Percentiles rank a stretch among this genome's conserved stretches.
phyloP scores from a whole-genome alignment of 2,888 invertebrate species.

The Amiota communis region DNA sequence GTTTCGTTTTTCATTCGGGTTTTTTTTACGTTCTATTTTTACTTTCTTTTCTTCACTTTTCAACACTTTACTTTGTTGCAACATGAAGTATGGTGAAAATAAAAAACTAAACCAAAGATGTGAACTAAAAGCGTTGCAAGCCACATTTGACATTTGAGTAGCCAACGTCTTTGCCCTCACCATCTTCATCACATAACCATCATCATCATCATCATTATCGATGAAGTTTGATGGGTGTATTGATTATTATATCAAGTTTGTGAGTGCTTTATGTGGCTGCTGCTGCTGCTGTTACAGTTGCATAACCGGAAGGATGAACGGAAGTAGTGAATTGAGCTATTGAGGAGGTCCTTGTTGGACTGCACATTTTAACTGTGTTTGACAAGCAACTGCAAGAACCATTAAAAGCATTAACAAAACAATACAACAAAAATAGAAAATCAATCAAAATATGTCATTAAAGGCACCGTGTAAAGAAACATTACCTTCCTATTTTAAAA shows the following conservation, averaged over 20 bases:
- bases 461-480: too few species aligned
- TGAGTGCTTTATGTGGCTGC: slow-evolving; percentile 15
- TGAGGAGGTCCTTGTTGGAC: background rate
- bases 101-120: slow-evolving; percentile 37
- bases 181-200: background rate
- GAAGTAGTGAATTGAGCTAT: background rate
- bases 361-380: slow-evolving; percentile 2
- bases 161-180: background rate
- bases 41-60: background rate
- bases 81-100: background rate
- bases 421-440: background rate
- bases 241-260: slow-evolving; percentile 17
- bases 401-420: slow-evolving; percentile 9
- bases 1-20: background rate
- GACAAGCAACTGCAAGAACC: background rate
- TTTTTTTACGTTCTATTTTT: background rate
- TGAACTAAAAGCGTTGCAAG: slow-evolving; percentile 56
- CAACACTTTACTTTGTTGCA: background rate
- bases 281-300: slow-evolving; percentile 1
- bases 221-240: slow-evolving; percentile 26
- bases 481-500: too few species aligned
- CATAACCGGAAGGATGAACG: background rate
- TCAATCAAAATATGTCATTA: background rate
- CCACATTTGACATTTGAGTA: slow-evolving; percentile 45
- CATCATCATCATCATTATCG: slow-evolving; percentile 5